These are phyloP conservation scores for Conus ventricosus DNA, from an alignment of 1,140 invertebrate genomes.

Conservation along the genomic window DNA sequence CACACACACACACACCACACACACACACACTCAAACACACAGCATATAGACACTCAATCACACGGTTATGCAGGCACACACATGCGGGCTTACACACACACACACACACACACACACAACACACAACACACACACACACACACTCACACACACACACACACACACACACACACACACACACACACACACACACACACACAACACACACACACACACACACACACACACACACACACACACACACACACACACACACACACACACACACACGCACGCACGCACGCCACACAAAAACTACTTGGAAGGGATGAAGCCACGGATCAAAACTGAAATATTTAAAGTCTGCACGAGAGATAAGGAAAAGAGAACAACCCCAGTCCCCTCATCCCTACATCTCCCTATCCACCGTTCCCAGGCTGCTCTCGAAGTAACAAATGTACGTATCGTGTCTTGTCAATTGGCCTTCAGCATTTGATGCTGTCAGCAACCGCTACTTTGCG, in stretches of 20 bases:
- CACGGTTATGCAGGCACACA: background rate
- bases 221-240: slow-evolving; percentile 25
- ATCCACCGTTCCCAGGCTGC: too few species aligned
- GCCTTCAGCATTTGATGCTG: too few species aligned
- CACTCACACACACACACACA: background rate
- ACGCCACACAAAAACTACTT: too few species aligned
- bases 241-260: slow-evolving; percentile 23
- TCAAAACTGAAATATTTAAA: too few species aligned
- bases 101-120: too few species aligned
- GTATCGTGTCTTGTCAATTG: too few species aligned
- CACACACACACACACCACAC: background rate
- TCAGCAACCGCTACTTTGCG: too few species aligned
- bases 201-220: slow-evolving; percentile 13
- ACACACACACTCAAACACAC: background rate
- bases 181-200: slow-evolving; percentile 5
- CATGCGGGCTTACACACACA: background rate
- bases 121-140: background rate
- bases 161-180: background rate
- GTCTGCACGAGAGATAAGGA: too few species aligned
- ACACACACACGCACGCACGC: background rate
- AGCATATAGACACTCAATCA: background rate
- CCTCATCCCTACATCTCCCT: too few species aligned
- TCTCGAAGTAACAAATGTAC: too few species aligned
- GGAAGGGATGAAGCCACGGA: background rate
- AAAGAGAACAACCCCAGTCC: too few species aligned